Evolutionary conservation across 64 coral and sea anemone genomes (phyloP).

Genomic region (Stylophora pistillata): DNA sequence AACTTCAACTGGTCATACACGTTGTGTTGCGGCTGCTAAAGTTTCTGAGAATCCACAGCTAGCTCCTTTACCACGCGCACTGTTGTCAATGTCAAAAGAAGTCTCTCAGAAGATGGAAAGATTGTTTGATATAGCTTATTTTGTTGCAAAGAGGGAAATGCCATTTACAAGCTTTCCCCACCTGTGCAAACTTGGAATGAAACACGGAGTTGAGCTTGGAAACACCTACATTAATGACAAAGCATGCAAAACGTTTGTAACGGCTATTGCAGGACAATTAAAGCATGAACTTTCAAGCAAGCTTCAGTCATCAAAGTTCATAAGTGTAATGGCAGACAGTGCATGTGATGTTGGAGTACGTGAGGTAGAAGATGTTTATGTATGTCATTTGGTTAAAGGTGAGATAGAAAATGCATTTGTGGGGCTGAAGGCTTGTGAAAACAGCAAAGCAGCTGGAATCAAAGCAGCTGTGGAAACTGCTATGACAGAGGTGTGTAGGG

Average conservation of each 20-base stretch:
- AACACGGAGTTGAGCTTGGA: conserved; percentile 6
- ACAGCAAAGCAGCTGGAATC: conserved; percentile 52
- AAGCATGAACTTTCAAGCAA: conserved; percentile 38
- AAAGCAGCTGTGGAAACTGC: conserved; percentile 52
- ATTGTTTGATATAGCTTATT: conserved; percentile 11
- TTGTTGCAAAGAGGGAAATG: conserved; percentile 24
- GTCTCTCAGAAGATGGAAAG: conserved; percentile 17
- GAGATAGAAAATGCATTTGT: conserved; percentile 54
- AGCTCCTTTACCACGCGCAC: background rate
- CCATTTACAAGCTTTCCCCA: conserved; percentile 22
- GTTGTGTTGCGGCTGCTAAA: conserved; percentile 45
- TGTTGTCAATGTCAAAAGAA: background rate
- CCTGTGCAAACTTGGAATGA: conserved; percentile 3
- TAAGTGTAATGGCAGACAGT: conserved; percentile 63
- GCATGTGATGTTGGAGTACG: conserved; percentile 45
- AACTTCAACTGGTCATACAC: conserved; percentile 7
- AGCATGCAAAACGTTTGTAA: conserved; percentile 11
- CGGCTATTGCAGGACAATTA: background rate
- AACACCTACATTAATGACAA: conserved; percentile 26
- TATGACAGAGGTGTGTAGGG: conserved; percentile 39
- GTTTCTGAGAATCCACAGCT: conserved; percentile 11
- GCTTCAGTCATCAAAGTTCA: conserved; percentile 39
- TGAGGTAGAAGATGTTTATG: conserved; percentile 67
- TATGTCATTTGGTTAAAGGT: conserved; percentile 54
- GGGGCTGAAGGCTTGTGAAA: conserved; percentile 55